Percentiles rank a stretch among this genome's conserved stretches.
These are phyloP conservation scores for Mustela lutreola DNA, from an alignment of 2,113 vertebrate species.

Conservation along the genomic window DNA sequence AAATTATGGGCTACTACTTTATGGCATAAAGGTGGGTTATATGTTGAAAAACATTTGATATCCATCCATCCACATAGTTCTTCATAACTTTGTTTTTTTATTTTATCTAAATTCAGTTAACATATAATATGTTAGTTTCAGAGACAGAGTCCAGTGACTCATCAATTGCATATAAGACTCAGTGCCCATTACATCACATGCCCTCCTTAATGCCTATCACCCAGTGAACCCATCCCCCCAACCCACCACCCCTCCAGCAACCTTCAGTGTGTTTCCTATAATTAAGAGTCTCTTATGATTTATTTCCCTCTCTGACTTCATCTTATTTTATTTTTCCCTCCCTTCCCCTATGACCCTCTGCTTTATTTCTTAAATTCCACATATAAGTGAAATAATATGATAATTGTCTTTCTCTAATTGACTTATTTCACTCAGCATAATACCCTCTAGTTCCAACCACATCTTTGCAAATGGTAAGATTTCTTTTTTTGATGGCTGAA, in stretches of 20 bases:
- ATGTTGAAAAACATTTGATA: conserved; percentile 44
- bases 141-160: not conserved
- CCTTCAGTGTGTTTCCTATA: not conserved
- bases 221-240: not conserved
- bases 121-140: not conserved
- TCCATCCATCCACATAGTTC: not conserved
- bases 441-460: not conserved
- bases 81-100: not conserved
- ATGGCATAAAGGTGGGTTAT: not conserved
- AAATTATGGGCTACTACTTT: not conserved
- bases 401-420: not conserved
- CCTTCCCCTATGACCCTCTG: not conserved
- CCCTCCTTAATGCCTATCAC: not conserved
- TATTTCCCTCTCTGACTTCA: not conserved
- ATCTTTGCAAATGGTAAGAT: not conserved
- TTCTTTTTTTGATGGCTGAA: not conserved
- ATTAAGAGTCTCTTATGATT: not conserved
- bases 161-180: not conserved
- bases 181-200: not conserved
- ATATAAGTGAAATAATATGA: not conserved
- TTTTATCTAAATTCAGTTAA: not conserved
- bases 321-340: not conserved
- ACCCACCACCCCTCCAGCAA: not conserved
- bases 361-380: not conserved
- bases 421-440: not conserved